Evolutionary conservation across 2,888 invertebrate genomes (phyloP).

Genomic region (Oligia fasciuncula): DNA sequence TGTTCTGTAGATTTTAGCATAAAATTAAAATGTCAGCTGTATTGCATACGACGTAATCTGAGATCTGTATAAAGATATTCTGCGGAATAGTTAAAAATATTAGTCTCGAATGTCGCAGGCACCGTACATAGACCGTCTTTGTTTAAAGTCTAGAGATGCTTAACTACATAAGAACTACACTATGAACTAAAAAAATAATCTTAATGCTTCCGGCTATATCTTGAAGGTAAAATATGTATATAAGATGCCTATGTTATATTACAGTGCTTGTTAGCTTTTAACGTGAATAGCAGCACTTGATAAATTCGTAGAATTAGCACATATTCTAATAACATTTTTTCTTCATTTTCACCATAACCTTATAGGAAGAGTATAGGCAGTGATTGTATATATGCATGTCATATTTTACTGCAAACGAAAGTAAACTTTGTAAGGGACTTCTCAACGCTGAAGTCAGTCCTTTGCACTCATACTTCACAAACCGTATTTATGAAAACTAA

Average conservation of each 20-base stretch:
- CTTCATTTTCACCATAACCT: not conserved
- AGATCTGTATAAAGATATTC: slow-evolving; percentile 24
- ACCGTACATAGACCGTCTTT: slow-evolving; percentile 30
- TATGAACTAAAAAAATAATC: slow-evolving; percentile 18
- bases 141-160: slow-evolving; percentile 31
- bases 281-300: slow-evolving; percentile 18
- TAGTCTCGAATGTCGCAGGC: slow-evolving; percentile 18
- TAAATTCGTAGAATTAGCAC: slow-evolving; percentile 38
- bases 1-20: slow-evolving; percentile 14
- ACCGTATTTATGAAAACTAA: slow-evolving; percentile 10
- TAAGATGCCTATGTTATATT: slow-evolving; percentile 14
- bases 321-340: slow-evolving; percentile 3
- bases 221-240: slow-evolving; percentile 37
- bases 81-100: slow-evolving; percentile 7
- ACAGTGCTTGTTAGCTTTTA: slow-evolving; percentile 8
- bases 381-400: slow-evolving; percentile 16
- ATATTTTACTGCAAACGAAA: slow-evolving; percentile 10
- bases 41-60: slow-evolving; percentile 16
- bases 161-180: slow-evolving; percentile 12
- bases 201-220: slow-evolving; percentile 17
- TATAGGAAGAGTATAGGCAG: slow-evolving; percentile 26
- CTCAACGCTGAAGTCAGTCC: not conserved
- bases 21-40: slow-evolving; percentile 14
- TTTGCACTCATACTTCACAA: slow-evolving; percentile 1
- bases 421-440: not conserved